These are phyloP conservation scores for Herminia tarsipennalis DNA, from an alignment of 2,888 invertebrate species.

Conservation along the genomic window DNA sequence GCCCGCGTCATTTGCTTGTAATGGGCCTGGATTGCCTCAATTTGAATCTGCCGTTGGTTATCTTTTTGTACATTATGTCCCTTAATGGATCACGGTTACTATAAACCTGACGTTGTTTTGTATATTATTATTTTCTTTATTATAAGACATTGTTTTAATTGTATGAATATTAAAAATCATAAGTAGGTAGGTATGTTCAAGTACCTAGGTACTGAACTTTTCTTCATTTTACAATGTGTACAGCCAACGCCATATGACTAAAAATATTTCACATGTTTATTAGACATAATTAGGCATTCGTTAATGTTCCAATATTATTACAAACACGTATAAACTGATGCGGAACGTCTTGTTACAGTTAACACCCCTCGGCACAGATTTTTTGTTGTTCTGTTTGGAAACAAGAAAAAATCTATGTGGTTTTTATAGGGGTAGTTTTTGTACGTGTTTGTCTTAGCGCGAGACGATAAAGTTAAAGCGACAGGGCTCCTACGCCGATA, in stretches of 20 bases:
- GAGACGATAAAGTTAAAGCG: constrained; percentile 62
- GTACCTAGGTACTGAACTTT: not conserved
- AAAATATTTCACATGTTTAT: constrained; percentile 12
- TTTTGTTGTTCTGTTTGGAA: constrained; percentile 64
- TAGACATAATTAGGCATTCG: constrained; percentile 12
- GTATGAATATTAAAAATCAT: constrained; percentile 3
- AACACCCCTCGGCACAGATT: constrained; percentile 65
- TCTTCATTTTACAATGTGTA: constrained; percentile 6
- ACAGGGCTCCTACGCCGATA: constrained; percentile 23
- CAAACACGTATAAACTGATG: constrained; percentile 43
- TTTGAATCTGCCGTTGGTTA: constrained; percentile 67
- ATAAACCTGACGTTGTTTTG: constrained; percentile 21
- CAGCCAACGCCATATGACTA: not conserved
- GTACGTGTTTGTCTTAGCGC: constrained; percentile 77
- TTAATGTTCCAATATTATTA: constrained; percentile 25
- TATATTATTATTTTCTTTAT: constrained; percentile 12
- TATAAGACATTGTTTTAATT: constrained; percentile 12
- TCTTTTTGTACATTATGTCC: constrained; percentile 54
- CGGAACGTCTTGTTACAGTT: constrained; percentile 64
- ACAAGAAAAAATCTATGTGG: constrained; percentile 66
- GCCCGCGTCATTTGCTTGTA: constrained; percentile 74
- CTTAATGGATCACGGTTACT: constrained; percentile 58
- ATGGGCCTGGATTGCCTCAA: constrained; percentile 72
- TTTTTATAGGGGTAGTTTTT: constrained; percentile 73
- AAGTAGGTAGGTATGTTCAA: too few species aligned